These are phyloP conservation scores for Notothenia rossii DNA, from an alignment of 2,113 vertebrate genomes.

Conservation along the genomic window DNA sequence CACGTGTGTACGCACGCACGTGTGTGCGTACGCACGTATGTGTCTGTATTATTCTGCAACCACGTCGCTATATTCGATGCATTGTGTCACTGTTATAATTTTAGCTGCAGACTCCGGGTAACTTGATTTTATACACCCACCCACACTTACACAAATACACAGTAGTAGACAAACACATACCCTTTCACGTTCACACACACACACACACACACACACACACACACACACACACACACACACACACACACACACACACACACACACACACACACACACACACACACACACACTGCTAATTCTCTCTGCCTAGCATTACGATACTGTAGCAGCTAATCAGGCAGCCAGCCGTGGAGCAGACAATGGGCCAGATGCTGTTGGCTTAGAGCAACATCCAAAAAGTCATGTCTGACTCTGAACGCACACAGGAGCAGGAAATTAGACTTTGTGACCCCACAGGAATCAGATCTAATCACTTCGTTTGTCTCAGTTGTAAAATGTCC, in stretches of 20 bases:
- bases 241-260: conserved; percentile 15
- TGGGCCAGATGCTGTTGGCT: conserved; percentile 77
- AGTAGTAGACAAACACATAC: conserved; percentile 10
- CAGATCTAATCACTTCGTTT: conserved; percentile 50
- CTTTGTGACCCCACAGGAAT: conserved; percentile 45
- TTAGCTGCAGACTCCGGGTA: conserved; percentile 66
- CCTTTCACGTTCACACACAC: background rate
- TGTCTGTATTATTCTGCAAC: conserved; percentile 3
- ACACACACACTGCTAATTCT: conserved; percentile 53
- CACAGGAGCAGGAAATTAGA: conserved; percentile 49
- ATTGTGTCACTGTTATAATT: conserved; percentile 67
- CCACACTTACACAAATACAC: conserved; percentile 55
- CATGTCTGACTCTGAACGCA: conserved; percentile 56
- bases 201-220: conserved; percentile 29
- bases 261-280: conserved; percentile 28
- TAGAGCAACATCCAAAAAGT: conserved; percentile 67
- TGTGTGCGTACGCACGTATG: background rate
- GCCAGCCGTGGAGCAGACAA: conserved; percentile 74
- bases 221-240: conserved; percentile 28
- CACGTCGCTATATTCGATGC: conserved; percentile 55
- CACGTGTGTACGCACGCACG: no score
- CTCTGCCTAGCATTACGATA: conserved; percentile 49
- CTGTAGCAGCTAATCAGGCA: conserved; percentile 75
- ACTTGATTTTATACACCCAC: conserved; percentile 62
- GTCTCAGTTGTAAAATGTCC: conserved; percentile 25